Base-by-base conservation (phyloP, 1,140 invertebrate genomes). In the Carposina sasakii region DNA sequence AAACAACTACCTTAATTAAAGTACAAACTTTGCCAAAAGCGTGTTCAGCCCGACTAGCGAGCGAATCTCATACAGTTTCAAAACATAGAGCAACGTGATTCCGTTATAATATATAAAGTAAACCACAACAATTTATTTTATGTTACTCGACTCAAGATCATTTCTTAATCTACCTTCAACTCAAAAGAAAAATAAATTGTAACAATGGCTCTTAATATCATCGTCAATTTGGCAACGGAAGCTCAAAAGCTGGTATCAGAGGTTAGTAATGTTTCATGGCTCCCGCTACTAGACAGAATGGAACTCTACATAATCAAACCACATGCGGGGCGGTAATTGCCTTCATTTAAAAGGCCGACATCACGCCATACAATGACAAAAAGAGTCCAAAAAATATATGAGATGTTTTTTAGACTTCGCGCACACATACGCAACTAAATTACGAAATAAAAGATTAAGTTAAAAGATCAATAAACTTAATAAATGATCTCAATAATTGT, bases 381-480 rank as follows among this genome's bases (percentile, higher is more conserved):
- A 84, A 84, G 81, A 84, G 76, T 81, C 76, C 75, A 84, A 84
- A 84, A 84, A 84, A 76, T 74, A 81, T 83, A 83, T 81, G 77
- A 83, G 79, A 78, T 84, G 64, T 84, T 84, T 81, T 76, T 84
- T 67, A 65, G 65, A 81, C 65, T 81, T 81, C 77, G 81, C 77
- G 74, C 74, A 68, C 73, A 77, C 76, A 72, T 71, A 79, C 66
- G 57, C 56, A 81, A 67, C 77, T 81, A 81, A 84, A 84, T 84
- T 84, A 84, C 81, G 74, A 84, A 84, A 84, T 84, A 84, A 84
- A 84, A 84, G 81, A 84, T 84, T 84, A 84, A 84, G 71, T 84
- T 84, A 81, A 84, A 84, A 84, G 81, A 84, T 84, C 81, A 84
- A 84, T 84, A 84, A 84, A 84, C 81, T 81, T 84, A 84, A 84